A percentile compares a stretch with the other conserved stretches of the same genome.
Conservation (phyloP, 2,797 vertebrate genomes). For the Eulemur rubriventer region DNA sequence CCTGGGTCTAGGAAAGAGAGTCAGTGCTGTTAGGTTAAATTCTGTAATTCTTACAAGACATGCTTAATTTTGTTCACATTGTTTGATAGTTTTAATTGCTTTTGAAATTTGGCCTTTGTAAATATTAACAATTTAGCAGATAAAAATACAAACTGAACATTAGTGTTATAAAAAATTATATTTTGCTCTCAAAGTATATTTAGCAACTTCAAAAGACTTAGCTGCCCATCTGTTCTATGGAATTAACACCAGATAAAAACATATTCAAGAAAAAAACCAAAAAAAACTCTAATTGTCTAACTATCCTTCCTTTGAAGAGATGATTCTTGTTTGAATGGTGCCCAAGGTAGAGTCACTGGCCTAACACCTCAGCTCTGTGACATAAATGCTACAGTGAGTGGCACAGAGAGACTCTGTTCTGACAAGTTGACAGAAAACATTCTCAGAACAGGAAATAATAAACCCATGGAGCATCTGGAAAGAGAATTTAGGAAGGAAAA, state of each 20-base stretch:
- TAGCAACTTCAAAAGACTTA: neutral
- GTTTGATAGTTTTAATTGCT: slow-evolving; percentile 14
- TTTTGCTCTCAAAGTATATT: slow-evolving; percentile 18
- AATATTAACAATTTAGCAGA: neutral
- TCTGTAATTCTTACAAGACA: neutral
- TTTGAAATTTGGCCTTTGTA: slow-evolving; percentile 10
- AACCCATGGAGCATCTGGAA: neutral
- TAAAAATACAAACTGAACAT: neutral
- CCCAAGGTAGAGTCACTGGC: neutral
- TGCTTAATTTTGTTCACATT: neutral
- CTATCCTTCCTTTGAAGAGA: neutral
- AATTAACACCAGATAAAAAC: neutral
- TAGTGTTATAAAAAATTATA: neutral
- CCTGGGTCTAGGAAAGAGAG: neutral
- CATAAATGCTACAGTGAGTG: neutral
- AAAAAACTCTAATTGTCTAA: neutral
- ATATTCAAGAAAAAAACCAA: neutral
- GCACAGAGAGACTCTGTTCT: neutral
- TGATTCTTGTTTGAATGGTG: neutral
- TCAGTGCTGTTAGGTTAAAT: neutral
- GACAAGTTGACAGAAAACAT: neutral
- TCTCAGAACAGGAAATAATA: neutral
- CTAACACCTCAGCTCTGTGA: neutral
- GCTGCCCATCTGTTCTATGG: neutral
- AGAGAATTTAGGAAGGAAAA: neutral